These are phyloP conservation scores for Nematostella vectensis DNA, from an alignment of 92 coral and sea anemone genomes.

Conservation along the genomic window DNA sequence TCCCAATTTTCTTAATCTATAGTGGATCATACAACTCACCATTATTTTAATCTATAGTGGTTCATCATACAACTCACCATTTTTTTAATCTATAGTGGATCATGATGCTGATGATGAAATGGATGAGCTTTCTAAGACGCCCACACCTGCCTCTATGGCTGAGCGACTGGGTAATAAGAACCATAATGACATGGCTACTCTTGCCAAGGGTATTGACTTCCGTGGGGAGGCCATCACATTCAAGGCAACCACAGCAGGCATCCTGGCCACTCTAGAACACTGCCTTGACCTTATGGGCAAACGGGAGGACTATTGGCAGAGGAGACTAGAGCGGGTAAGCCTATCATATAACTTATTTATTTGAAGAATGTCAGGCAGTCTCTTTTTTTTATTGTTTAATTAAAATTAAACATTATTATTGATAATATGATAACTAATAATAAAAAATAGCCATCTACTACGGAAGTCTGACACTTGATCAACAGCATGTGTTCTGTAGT, in stretches of 20 bases:
- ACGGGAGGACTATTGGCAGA: constrained; percentile 91
- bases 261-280: constrained; percentile 89
- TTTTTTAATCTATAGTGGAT: constrained; percentile 65
- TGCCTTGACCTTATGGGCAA: constrained; percentile 89
- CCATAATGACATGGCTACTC: constrained; percentile 41
- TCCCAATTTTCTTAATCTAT: no score
- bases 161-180: constrained; percentile 40
- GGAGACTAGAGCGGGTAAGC: constrained; percentile 82
- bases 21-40: no score
- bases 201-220: constrained; percentile 85
- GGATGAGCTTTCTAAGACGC: constrained; percentile 97
- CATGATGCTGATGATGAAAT: constrained; percentile 99
- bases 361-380: no score
- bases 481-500: no score
- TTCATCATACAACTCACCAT: no score
- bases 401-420: no score
- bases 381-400: no score
- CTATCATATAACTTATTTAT: no score
- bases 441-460: no score
- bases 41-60: no score
- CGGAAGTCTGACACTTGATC: no score
- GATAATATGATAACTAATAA: no score
- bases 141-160: constrained; percentile 79
- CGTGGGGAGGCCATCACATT: constrained; percentile 95
- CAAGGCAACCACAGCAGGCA: constrained; percentile 95